These are phyloP conservation scores for Agapornis roseicollis DNA, from an alignment of 2,113 vertebrate species.

Conservation along the genomic window DNA sequence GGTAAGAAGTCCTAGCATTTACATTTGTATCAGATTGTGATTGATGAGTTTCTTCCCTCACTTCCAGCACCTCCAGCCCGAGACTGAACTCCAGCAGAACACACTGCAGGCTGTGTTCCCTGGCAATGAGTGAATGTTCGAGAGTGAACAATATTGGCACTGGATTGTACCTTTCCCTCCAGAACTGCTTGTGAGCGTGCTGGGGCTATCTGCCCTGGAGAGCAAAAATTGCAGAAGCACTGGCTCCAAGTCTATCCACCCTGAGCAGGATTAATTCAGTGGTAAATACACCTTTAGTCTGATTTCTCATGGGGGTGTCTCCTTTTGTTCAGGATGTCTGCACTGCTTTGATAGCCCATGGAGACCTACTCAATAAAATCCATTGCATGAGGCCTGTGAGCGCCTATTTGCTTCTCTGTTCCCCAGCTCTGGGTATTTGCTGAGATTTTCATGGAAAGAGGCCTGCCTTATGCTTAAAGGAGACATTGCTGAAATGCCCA, in stretches of 20 bases:
- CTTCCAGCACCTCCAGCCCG: not conserved
- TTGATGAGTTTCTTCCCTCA: not conserved
- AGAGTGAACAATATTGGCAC: constrained; percentile 1
- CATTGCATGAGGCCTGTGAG: not conserved
- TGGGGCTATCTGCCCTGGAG: not conserved
- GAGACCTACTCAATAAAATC: not conserved
- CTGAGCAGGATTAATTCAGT: not conserved
- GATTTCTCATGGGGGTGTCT: not conserved
- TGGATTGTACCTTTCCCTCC: not conserved
- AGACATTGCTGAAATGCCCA: not conserved
- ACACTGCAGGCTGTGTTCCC: not conserved
- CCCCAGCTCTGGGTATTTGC: not conserved
- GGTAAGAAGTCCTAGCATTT: not conserved
- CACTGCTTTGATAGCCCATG: not conserved
- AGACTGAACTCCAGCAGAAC: not conserved
- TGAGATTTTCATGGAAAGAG: not conserved
- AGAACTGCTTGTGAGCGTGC: not conserved
- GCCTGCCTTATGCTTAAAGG: not conserved
- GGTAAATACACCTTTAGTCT: not conserved
- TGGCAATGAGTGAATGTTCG: not conserved
- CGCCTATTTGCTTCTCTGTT: not conserved
- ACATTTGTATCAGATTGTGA: not conserved
- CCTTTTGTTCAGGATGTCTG: not conserved
- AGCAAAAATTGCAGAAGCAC: not conserved
- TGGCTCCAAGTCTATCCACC: not conserved